Conservation (phyloP, 2,888 invertebrate species). For the Meloe dianella region DNA sequence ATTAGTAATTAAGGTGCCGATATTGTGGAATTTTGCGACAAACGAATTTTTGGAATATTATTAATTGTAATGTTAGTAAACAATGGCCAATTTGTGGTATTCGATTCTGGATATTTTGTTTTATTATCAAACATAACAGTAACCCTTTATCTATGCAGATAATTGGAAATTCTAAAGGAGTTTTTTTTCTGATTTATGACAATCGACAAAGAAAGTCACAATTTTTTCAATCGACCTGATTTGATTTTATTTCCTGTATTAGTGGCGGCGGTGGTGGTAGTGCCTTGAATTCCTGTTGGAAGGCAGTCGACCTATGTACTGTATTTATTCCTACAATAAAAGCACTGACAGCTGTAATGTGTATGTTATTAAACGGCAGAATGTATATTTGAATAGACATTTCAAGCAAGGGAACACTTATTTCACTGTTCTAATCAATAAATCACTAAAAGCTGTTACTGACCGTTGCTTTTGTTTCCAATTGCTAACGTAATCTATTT, state of each 20-base stretch:
- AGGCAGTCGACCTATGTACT: constrained; percentile 29
- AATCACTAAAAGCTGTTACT: constrained; percentile 51
- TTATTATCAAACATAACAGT: constrained; percentile 18
- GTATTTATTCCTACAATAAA: constrained; percentile 39
- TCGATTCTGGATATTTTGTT: constrained; percentile 36
- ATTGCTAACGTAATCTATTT: constrained; percentile 14
- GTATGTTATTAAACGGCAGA: constrained; percentile 49
- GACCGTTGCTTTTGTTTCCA: constrained; percentile 47
- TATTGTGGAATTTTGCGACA: constrained; percentile 45
- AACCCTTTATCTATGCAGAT: background rate
- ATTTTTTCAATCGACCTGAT: background rate
- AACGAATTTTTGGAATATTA: constrained; percentile 49
- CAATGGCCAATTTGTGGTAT: constrained; percentile 47
- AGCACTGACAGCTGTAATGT: constrained; percentile 51
- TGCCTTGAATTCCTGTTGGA: constrained; percentile 23
- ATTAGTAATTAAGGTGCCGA: constrained; percentile 51
- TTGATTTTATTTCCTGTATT: background rate
- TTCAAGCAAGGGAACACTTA: constrained; percentile 41
- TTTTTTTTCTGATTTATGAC: constrained; percentile 2
- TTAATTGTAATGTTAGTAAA: constrained; percentile 44
- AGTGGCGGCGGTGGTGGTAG: constrained; percentile 16
- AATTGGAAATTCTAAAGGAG: background rate
- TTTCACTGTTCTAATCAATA: constrained; percentile 48
- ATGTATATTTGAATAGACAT: constrained; percentile 51
- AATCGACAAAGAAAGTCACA: background rate